phyloP scores from a whole-genome alignment of 2,113 vertebrate genomes.

The Thalassarche chlororhynchos region DNA sequence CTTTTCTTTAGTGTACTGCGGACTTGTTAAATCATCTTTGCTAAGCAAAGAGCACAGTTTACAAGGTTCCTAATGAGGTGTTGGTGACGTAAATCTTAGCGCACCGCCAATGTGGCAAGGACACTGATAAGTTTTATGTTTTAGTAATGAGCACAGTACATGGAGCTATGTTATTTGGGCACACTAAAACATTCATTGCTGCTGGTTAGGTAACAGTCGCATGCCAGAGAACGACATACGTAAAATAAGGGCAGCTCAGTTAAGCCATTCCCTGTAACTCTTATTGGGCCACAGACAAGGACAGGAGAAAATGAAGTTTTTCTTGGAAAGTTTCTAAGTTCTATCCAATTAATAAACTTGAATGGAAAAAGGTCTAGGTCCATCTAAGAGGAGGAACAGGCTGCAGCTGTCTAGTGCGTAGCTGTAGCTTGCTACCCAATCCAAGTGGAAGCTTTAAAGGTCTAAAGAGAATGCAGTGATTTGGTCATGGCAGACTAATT shows the following conservation, averaged over 20 bases:
- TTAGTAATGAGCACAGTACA: constrained; percentile 5
- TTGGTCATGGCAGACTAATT: background rate
- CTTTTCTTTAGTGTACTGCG: background rate
- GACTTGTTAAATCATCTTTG: background rate
- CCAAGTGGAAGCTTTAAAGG: background rate
- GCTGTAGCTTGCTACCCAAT: background rate
- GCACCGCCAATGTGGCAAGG: background rate
- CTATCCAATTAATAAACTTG: background rate
- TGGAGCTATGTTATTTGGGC: background rate
- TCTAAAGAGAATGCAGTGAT: background rate
- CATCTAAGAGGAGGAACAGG: background rate
- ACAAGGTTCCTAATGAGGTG: background rate
- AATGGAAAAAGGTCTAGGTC: background rate
- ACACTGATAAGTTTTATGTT: background rate
- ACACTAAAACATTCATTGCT: constrained; percentile 25
- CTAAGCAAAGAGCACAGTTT: background rate
- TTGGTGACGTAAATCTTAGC: background rate
- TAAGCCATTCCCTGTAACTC: background rate
- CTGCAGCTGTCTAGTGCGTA: background rate
- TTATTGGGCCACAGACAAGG: background rate
- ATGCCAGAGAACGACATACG: background rate
- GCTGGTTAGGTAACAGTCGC: constrained; percentile 20
- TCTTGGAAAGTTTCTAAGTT: background rate
- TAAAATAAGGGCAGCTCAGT: background rate
- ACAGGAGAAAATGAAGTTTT: background rate